phyloP scores from a whole-genome alignment of 2,113 vertebrate species.

The Aplodontia rufa region DNA sequence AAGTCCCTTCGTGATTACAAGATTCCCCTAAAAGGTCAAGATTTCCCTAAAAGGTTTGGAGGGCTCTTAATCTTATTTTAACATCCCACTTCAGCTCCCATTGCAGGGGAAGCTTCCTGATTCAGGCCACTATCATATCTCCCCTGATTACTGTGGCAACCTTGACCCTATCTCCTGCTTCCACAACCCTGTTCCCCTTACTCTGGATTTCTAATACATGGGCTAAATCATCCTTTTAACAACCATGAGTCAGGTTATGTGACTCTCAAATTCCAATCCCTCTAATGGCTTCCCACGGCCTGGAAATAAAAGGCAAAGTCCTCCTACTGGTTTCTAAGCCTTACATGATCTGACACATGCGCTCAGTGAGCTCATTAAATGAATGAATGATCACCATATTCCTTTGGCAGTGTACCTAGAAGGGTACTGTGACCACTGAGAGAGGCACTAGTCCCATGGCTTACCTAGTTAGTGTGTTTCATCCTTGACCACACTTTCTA shows the following conservation, averaged over 20 bases:
- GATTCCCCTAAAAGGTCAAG: neutral
- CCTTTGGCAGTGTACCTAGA: neutral
- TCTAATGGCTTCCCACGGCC: neutral
- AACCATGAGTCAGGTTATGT: neutral
- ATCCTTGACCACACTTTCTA: neutral
- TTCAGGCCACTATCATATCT: neutral
- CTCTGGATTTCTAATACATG: neutral
- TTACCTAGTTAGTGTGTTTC: neutral
- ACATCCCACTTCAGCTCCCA: neutral
- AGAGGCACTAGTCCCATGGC: no score
- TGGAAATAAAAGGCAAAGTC: neutral
- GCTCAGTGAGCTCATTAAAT: neutral
- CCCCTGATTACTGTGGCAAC: no score
- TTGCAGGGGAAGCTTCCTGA: neutral
- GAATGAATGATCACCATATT: neutral
- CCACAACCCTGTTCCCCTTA: neutral
- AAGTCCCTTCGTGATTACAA: no score
- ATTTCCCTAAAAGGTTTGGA: neutral
- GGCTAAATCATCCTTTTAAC: neutral
- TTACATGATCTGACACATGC: neutral
- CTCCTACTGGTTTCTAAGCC: neutral
- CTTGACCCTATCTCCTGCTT: neutral
- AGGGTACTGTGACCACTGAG: neutral
- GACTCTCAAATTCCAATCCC: neutral
- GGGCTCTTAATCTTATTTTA: neutral